These are phyloP conservation scores for Stomorhina lunata DNA, from an alignment of 2,888 invertebrate genomes.

Conservation along the genomic window DNA sequence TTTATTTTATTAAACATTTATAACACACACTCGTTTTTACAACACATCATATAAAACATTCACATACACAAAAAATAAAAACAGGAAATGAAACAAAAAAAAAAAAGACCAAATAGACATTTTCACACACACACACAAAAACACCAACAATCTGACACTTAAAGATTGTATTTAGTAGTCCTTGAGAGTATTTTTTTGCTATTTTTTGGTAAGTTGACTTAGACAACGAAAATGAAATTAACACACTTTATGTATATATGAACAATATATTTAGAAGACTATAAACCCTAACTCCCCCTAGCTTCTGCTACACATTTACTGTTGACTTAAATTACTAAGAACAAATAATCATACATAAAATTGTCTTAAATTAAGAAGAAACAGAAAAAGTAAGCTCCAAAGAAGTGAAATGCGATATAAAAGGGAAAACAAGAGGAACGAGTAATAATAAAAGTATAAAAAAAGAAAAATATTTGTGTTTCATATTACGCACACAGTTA, in stretches of 20 bases:
- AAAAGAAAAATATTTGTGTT: neutral
- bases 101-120: no score
- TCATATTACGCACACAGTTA: neutral
- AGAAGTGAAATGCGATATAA: neutral
- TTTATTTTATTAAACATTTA: constrained; percentile 46
- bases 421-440: neutral
- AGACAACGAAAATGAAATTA: constrained; percentile 54
- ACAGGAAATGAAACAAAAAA: neutral
- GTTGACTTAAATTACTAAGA: constrained; percentile 35
- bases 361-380: constrained; percentile 55
- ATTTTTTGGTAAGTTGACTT: neutral
- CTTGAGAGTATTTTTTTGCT: neutral
- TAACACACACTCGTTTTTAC: neutral
- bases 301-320: no score
- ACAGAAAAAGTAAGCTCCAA: constrained; percentile 11
- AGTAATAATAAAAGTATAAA: neutral
- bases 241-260: constrained; percentile 48
- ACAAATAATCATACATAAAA: constrained; percentile 41
- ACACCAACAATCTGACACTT: neutral
- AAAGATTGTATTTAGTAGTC: neutral
- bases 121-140: neutral
- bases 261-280: constrained; percentile 47
- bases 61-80: neutral
- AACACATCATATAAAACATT: constrained; percentile 9
- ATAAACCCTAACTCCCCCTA: constrained; percentile 14